A percentile compares a stretch with the other conserved stretches of the same genome.
phyloP scores from a whole-genome alignment of 1,140 invertebrate species.

The Trachymyrmex cornetzi region DNA sequence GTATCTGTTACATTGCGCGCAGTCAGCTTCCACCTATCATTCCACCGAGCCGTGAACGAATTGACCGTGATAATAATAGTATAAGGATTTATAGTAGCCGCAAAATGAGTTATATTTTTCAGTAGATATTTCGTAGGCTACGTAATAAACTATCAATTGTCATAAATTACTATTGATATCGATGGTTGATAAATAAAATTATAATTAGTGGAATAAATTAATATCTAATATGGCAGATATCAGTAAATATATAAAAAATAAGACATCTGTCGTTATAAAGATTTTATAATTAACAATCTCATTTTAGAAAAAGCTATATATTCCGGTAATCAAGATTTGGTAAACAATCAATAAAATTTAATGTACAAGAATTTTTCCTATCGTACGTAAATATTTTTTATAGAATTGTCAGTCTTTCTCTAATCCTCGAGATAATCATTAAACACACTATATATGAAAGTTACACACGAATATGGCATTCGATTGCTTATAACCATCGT shows the following conservation, averaged over 20 bases:
- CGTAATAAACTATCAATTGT: slow-evolving; percentile 6
- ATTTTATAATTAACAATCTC: neutral
- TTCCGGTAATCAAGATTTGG: neutral
- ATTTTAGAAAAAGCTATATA: neutral
- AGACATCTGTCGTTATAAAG: neutral
- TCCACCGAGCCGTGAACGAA: slow-evolving; percentile 36
- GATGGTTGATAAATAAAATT: neutral
- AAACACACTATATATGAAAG: no score
- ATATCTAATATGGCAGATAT: neutral
- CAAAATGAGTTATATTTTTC: slow-evolving; percentile 5
- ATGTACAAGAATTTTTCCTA: neutral
- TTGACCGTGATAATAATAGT: slow-evolving; percentile 39
- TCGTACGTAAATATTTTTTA: neutral
- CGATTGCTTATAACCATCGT: no score
- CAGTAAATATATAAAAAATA: neutral
- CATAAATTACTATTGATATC: neutral
- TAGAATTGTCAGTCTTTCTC: neutral
- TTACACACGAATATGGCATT: no score
- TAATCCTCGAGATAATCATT: no score
- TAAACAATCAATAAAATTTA: neutral
- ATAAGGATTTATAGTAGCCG: slow-evolving; percentile 22
- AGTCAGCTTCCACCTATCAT: slow-evolving; percentile 45
- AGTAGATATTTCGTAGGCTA: neutral
- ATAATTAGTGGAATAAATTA: slow-evolving; percentile 5
- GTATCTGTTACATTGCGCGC: slow-evolving; percentile 54